Evolutionary conservation across 2,113 vertebrate genomes (phyloP), one percentile per base, ranked within the genome.

Genomic region (Danionella cerebrum): DNA sequence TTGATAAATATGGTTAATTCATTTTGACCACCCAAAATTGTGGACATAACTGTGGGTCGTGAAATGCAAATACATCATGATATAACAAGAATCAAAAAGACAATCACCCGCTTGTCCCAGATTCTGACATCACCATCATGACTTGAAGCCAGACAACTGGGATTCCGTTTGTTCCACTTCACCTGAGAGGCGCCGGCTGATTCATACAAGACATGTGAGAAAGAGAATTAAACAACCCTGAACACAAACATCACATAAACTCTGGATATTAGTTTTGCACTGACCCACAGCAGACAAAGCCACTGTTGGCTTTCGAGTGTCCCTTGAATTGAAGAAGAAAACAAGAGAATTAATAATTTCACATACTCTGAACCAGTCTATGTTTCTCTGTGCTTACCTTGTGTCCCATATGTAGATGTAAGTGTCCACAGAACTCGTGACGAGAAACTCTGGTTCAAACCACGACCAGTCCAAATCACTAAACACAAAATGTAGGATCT

Each of bases 351-450:
- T 4, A 10, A 67, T 1, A 19, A 1, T 21, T 36, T 8, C 10
- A 36, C 52, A 44, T 8, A 57, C 2, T 38, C n/a, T 54, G 12
- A 1, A 19, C 11, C 4, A 35, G 11, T 5, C 2, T 11, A 2
- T 47, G n/a, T 44, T 39, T 22, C 36, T 16, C 7, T 5, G 1
- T 21, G 12, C 89, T 89, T 84, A 98, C 96, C 95, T 96, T 81
- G 94, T 94, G 80, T 99, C 96, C 96, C 96, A 99, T 79, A 99
- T 92, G 82, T 98, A 99, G 77, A 99, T 98, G 81, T 97, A 99
- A 0, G 96, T 98, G 82, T 99, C 96, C 66, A 99, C 94, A 5
- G 96, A 99, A 78, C 96, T 98, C 74, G 94, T 98, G 60, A 97
- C 96, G 65, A 99, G 85, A 22, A 94, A 70, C 67, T 99, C 95